These are phyloP conservation scores for Dendrolimus punctatus DNA, from an alignment of 1,140 invertebrate species.

Conservation along the genomic window DNA sequence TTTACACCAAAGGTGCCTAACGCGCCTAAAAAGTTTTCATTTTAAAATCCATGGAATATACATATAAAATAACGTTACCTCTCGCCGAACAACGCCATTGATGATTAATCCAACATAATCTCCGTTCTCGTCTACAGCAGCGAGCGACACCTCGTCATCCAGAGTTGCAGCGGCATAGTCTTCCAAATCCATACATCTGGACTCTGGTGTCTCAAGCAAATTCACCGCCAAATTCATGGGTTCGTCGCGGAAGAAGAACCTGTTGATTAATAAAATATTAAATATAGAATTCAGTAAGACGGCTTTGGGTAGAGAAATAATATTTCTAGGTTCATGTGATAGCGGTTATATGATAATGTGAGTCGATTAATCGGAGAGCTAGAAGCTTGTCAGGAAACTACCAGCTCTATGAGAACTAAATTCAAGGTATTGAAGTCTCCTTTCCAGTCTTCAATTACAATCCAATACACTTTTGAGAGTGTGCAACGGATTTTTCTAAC, in stretches of 20 bases:
- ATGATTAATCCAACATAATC: slow-evolving; percentile 75
- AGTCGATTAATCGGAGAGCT: no score
- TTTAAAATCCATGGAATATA: neutral
- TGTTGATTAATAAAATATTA: slow-evolving; percentile 27
- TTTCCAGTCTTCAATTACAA: no score
- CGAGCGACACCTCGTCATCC: slow-evolving; percentile 75
- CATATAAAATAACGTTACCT: slow-evolving; percentile 24
- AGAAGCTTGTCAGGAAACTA: no score
- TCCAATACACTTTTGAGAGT: no score
- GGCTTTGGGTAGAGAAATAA: no score
- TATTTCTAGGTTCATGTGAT: no score
- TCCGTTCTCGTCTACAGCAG: slow-evolving; percentile 74
- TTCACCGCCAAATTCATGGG: slow-evolving; percentile 78
- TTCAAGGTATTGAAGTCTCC: no score
- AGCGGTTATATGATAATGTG: no score
- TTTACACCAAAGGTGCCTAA: neutral
- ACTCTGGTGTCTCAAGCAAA: slow-evolving; percentile 75
- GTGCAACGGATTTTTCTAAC: no score
- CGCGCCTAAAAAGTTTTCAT: neutral
- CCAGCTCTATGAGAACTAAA: no score
- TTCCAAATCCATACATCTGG: slow-evolving; percentile 77
- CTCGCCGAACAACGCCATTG: slow-evolving; percentile 43
- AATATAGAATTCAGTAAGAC: no score
- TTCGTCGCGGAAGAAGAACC: slow-evolving; percentile 80
- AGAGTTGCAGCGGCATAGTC: slow-evolving; percentile 75